Percentiles rank a stretch among this genome's conserved stretches.
These are phyloP conservation scores for roundworm (Caenorhabditis elegans) DNA, from an alignment of 1,140 invertebrate genomes.

Conservation along the genomic window WBcel235 BX284605.5:11273001-11273500, in stretches of 20 bases:
- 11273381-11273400: too few species aligned
- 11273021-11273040: neutral
- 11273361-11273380: too few species aligned
- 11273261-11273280: neutral
- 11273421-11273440: too few species aligned
- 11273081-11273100: neutral
- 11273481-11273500: too few species aligned
- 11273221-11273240: too few species aligned
- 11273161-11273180: neutral
- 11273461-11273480: too few species aligned
- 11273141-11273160: neutral
- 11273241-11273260: neutral
- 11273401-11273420: too few species aligned
- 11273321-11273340: too few species aligned
- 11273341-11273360: too few species aligned
- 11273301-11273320: neutral
- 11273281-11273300: neutral
- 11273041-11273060: neutral
- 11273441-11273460: too few species aligned
- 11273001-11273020: slow-evolving; percentile 9
- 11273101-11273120: neutral
- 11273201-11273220: neutral
- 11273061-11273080: slow-evolving; percentile 8
- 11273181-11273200: neutral
- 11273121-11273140: too few species aligned